Evolutionary conservation across 2,888 invertebrate genomes (phyloP).

Genomic region (Gastrophysa polygoni): DNA sequence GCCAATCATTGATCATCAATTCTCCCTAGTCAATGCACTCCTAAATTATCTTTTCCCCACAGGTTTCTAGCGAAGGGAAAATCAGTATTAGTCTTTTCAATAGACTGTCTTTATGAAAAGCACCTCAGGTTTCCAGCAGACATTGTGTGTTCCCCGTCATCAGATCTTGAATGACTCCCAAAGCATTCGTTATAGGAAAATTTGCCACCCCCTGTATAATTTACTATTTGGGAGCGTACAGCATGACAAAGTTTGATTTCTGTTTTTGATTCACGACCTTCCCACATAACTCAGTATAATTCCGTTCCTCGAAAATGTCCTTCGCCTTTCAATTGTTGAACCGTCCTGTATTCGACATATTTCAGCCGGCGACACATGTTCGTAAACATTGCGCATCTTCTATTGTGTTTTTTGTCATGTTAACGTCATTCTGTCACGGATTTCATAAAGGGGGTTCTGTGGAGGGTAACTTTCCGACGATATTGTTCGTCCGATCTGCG

Average conservation of each 20-base stretch:
- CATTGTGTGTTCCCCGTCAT: too few species aligned
- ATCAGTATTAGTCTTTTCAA: too few species aligned
- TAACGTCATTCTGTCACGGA: slow-evolving; percentile 51
- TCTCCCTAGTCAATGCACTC: too few species aligned
- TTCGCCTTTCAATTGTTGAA: neutral
- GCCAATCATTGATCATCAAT: too few species aligned
- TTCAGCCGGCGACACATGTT: slow-evolving; percentile 48
- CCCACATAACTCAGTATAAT: neutral
- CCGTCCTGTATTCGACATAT: slow-evolving; percentile 30
- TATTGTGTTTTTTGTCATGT: slow-evolving; percentile 53
- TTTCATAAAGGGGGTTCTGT: slow-evolving; percentile 32
- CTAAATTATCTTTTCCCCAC: too few species aligned
- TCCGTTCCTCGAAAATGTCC: slow-evolving; percentile 7
- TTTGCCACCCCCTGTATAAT: too few species aligned
- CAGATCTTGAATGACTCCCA: too few species aligned
- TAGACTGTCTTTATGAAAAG: too few species aligned
- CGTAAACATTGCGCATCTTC: slow-evolving; percentile 52
- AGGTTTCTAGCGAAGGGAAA: too few species aligned
- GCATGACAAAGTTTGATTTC: neutral
- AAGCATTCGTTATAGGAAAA: too few species aligned
- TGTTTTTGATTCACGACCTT: neutral
- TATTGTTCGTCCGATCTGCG: slow-evolving; percentile 25
- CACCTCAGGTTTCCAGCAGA: too few species aligned
- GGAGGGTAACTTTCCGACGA: slow-evolving; percentile 32
- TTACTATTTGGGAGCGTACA: too few species aligned